Base-by-base conservation (phyloP, 2,113 vertebrate genomes). In the Platycercus adscitus region DNA sequence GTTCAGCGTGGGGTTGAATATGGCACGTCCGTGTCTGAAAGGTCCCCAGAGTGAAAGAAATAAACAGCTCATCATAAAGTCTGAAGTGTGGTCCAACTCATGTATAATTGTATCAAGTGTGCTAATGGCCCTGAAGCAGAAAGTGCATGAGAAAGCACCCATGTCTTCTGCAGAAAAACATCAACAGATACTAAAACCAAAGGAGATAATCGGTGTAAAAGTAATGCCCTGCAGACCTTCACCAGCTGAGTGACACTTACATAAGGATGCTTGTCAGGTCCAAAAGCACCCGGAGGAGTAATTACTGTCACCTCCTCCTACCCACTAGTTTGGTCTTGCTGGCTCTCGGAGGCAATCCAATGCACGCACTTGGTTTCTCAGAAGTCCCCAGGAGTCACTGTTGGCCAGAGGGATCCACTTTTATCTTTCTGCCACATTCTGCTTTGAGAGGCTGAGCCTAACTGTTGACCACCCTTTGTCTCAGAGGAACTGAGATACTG, bases 151-250 rank as follows among this genome's bases (percentile, higher is more conserved):
- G 60, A 64, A 60, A 80, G 26, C 29, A 75, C 29, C 37, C 19
- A 11, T 18, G 46, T 31, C 76, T 75, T 90, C 71, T 86, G 64
- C 29, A 82, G 50, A 63, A 93, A 88, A 88, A 72, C 17, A 80
- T 50, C 65, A 89, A 85, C 46, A 68, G 68, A 41, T 49, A 65
- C 46, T 81, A 81, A 92, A 92, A 89, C 49, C 41, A 86, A 81
- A 83, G 61, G 47, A 68, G 41, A 65, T 61, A 76, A 93, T 26
- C 61, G 19, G 24, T 75, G 88, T 66, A 87, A 91, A 96, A 96
- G 88, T 56, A 89, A 75, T 29, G 14, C 26, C 44, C 61, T 75
- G 41, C 9, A 49, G 77, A 64, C n/a, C 33, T 92, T 44, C 33
- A 75, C 26, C 72, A 86, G 72, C 55, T 78, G 35, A 84, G 28